Evolutionary conservation across 2,888 invertebrate species (phyloP).

Genomic region (Pachycephus smyrnensis): DNA sequence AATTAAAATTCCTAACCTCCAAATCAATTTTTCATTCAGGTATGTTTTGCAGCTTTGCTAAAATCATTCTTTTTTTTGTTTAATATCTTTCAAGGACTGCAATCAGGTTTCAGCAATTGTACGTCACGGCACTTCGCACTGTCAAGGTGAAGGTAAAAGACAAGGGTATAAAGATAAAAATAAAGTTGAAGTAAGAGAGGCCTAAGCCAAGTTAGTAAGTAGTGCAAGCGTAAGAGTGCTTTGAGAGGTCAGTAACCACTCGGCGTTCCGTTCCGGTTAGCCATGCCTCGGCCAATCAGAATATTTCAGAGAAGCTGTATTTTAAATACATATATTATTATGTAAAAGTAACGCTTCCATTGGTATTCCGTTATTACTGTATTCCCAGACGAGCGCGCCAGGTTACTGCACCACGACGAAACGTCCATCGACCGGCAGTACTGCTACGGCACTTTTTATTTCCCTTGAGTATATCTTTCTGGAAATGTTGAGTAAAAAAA

Average conservation of each 20-base stretch:
- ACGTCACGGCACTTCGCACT: neutral
- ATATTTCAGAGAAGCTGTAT: constrained; percentile 19
- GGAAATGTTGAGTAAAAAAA: neutral
- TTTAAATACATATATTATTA: constrained; percentile 45
- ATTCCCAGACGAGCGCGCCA: constrained; percentile 4
- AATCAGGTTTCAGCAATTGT: neutral
- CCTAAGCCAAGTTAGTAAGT: constrained; percentile 61
- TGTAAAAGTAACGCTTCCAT: constrained; percentile 48
- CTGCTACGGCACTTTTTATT: neutral
- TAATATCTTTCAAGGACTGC: neutral
- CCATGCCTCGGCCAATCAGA: constrained; percentile 32
- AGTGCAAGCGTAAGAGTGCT: constrained; percentile 67
- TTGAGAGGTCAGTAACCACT: constrained; percentile 50
- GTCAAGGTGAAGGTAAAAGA: constrained; percentile 32
- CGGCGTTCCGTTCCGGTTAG: constrained; percentile 47
- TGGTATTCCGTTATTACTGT: constrained; percentile 47
- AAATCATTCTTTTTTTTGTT: neutral
- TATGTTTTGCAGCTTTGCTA: neutral
- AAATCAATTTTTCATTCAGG: neutral
- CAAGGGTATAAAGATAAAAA: neutral
- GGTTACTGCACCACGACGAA: neutral
- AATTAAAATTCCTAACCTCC: neutral
- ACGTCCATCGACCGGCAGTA: neutral
- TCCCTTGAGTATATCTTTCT: neutral
- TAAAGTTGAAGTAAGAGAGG: neutral